Conservation (phyloP, 1,140 invertebrate species). For the Goniozus legneri region DNA sequence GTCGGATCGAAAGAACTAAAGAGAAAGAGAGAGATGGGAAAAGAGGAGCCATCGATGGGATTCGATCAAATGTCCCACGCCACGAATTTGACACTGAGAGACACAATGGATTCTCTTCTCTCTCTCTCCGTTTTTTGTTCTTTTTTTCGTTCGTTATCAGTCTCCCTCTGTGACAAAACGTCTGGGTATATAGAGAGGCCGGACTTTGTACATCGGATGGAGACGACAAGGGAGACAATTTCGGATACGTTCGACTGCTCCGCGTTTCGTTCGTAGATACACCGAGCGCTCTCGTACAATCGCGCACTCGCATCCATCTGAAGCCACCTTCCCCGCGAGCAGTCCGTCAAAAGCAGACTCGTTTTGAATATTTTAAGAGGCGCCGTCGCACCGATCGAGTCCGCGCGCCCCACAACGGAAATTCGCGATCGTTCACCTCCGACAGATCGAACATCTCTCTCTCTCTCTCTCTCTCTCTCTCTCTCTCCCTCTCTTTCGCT, state of each 20-base stretch:
- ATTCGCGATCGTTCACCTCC: background rate
- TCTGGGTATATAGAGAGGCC: conserved; percentile 2
- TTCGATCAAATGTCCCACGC: conserved; percentile 45
- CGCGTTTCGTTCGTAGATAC: too few species aligned
- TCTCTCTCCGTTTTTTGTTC: conserved; percentile 10
- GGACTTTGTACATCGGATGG: conserved; percentile 3
- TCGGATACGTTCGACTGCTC: conserved; percentile 12
- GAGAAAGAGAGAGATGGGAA: too few species aligned
- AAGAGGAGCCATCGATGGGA: conserved; percentile 44
- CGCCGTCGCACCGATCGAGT: conserved; percentile 6
- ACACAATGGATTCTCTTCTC: conserved; percentile 37
- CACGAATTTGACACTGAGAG: conserved; percentile 45
- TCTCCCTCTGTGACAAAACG: conserved; percentile 5
- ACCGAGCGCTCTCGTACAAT: too few species aligned
- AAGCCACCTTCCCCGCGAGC: background rate
- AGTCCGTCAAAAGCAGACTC: conserved; percentile 29
- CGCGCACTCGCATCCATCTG: too few species aligned
- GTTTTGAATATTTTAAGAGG: conserved; percentile 30
- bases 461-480: background rate
- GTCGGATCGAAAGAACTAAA: conserved; percentile 40
- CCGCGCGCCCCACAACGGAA: background rate
- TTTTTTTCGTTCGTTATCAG: conserved; percentile 15
- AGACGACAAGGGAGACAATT: background rate
- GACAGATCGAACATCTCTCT: background rate
- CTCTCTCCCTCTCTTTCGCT: background rate